Evolutionary conservation across 2,797 vertebrate genomes (phyloP), one percentile per base, ranked within the genome.

Genomic region (Threskiornis aethiopicus): DNA sequence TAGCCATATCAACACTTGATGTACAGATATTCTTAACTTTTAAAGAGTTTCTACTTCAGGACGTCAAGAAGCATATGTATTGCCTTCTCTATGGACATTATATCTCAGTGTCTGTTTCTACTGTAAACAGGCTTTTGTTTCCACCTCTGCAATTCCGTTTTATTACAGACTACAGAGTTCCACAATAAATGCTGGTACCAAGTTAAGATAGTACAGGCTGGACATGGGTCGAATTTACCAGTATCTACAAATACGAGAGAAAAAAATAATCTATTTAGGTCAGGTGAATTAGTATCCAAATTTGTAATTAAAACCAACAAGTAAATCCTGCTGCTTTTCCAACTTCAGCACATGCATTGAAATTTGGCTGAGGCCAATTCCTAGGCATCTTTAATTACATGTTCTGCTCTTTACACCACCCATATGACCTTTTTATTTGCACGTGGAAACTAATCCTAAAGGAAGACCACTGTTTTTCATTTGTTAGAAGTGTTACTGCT

Each of bases 11-110:
- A 80, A 51, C 14, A 67, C 57, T 20, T 77, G 35, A 84, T 10
- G 7, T 72, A 75, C 5, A 64, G 18, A 31, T 28, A 55, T 33
- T 82, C 18, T 49, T 69, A 77, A 86, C 24, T 64, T 41, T 21
- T 76, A 33, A 33, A 35, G 3, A 4, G 17, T 57, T 94, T 44
- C n/a, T 83, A 14, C 13, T 51, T 66, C 6, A 6, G 15, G 19
- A 80, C 7, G 67, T 31, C 0, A 0, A 70, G 35, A 82, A 80
- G 15, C 4, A 0, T 26, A 82, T 1, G 1, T 33, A 69, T 16
- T 39, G 17, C 20, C 26, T 79, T 72, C 46, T 67, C 25, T 17
- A 24, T 6, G 12, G 24, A 62, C n/a, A 13, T 46, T 61, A 11
- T 7, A 55, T 10, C 12, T 46, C 57, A 28, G 3, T 65, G 49